Evolutionary conservation across 2,797 vertebrate species (phyloP).

Genomic region (Neomorphus geoffroyi): DNA sequence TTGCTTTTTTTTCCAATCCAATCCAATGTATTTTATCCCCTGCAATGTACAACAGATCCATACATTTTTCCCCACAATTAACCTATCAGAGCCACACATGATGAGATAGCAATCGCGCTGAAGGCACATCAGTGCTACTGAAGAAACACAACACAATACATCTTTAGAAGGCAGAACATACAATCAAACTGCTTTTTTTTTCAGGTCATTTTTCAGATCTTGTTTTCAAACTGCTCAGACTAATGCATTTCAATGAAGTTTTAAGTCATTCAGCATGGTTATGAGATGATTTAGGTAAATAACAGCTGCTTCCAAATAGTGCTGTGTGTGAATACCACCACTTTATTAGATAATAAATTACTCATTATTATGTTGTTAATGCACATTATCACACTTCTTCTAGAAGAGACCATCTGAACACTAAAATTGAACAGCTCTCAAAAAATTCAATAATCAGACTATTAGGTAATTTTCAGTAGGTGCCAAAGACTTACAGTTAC

Average conservation of each 20-base stretch:
- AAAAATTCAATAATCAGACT: background rate
- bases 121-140: background rate
- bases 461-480: background rate
- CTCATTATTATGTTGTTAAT: conserved; percentile 5
- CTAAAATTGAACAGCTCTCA: background rate
- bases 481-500: background rate
- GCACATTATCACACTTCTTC: background rate
- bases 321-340: background rate
- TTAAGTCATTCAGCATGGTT: background rate
- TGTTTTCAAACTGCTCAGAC: background rate
- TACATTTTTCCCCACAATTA: conserved; percentile 50
- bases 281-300: conserved; percentile 28
- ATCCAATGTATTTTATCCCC: background rate
- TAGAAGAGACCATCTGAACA: background rate
- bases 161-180: background rate
- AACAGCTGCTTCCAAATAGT: conserved; percentile 21
- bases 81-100: background rate
- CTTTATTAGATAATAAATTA: conserved; percentile 10
- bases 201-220: background rate
- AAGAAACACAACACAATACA: background rate
- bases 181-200: background rate
- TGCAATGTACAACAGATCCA: background rate
- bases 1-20: background rate
- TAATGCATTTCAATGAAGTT: conserved; percentile 24
- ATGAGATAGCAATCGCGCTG: background rate